Base-by-base conservation (phyloP, 2,888 invertebrate species). In the Digitonthophagus gazella region DNA sequence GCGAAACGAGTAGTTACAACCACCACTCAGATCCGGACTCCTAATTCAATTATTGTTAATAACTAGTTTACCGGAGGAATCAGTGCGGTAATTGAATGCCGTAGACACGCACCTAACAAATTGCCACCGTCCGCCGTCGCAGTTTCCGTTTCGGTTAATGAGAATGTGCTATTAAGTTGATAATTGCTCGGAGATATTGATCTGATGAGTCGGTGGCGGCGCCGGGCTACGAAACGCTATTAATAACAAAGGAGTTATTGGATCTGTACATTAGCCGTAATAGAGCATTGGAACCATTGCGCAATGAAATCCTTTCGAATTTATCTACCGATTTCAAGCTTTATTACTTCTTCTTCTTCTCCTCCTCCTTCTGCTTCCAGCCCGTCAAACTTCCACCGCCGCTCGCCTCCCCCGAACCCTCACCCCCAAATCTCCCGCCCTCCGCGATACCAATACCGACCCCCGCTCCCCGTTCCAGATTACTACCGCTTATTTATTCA, bases 211-310 rank as follows among this genome's bases (percentile, higher is more conserved):
- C 77, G 76, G 77, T 78, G 76, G 77, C 77, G 77, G 77, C 78
- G 78, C 77, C 19, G 16, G 18, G 14, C 61, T 18, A 15, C 61
- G 75, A 76, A 78, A 78, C 77, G 78, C 79, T 79, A 79, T 80
- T 80, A 79, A 80, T 80, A 80, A 79, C 80, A 79, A 78, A 78
- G 78, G 78, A 79, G 78, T 79, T 80, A 79, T 79, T 78, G 78
- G 78, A 79, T 78, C 79, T 80, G 79, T 80, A 80, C 79, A 80
- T 80, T 79, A 80, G 78, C 78, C 75, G 78, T 79, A 80, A 79
- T 78, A 79, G 78, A 80, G 78, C 77, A 79, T 78, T 77, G 74
- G 75, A 77, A 77, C 28, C 77, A 76, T 78, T 78, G 78, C 77
- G 78, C 78, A 78, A 77, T 79, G 76, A 79, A 78, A 79, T 79